phyloP scores from a whole-genome alignment of 2,888 invertebrate genomes.

The Clepsis dumicolana region DNA sequence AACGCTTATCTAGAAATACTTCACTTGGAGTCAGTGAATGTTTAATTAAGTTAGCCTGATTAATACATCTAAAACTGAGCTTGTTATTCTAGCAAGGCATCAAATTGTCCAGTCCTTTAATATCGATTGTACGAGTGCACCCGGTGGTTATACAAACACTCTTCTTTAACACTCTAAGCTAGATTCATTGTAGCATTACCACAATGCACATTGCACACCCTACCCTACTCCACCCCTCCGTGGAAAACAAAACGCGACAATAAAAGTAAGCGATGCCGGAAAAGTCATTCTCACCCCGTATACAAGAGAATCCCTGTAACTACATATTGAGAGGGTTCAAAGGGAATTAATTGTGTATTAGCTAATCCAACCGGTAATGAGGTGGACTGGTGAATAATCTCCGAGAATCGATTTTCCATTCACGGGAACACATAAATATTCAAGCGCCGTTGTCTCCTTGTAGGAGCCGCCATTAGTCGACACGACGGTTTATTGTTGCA shows the following conservation, averaged over 20 bases:
- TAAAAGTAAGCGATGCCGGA: neutral
- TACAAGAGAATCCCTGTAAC: conserved; percentile 37
- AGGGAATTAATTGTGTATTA: conserved; percentile 57
- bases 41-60: too few relatives aligned
- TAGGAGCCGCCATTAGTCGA: conserved; percentile 19
- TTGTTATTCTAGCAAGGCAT: neutral
- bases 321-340: conserved; percentile 41
- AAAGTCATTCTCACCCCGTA: conserved; percentile 35
- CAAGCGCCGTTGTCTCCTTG: conserved; percentile 9
- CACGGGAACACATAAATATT: conserved; percentile 38
- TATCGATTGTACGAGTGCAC: neutral
- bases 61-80: too few relatives aligned
- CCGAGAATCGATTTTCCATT: conserved; percentile 51
- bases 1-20: too few relatives aligned
- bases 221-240: neutral
- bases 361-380: conserved; percentile 60
- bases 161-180: neutral
- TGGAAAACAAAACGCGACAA: neutral
- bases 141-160: neutral
- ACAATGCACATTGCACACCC: neutral
- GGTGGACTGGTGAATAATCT: conserved; percentile 57
- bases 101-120: neutral
- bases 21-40: too few relatives aligned
- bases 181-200: neutral
- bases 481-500: conserved; percentile 21